Evolutionary conservation across 2,797 vertebrate genomes (phyloP), one percentile per base, ranked within the genome.

Genomic region (Smutsia temminckii): DNA sequence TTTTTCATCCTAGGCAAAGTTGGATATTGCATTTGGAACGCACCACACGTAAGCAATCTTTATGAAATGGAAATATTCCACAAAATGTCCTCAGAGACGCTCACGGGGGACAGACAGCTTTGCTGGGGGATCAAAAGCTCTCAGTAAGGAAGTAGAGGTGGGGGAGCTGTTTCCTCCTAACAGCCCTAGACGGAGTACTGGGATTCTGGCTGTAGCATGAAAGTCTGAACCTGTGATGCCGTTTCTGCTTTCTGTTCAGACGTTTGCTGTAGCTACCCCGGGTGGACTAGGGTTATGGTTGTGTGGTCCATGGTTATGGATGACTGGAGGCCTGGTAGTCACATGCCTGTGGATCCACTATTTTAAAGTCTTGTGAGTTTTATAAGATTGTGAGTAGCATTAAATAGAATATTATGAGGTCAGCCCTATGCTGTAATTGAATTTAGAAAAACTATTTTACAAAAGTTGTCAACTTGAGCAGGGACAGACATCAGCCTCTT

Each of bases 11-110:
- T 98, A 99, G 99, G 99, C 99, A 77, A 99, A 99, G 97, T 98
- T 99, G 98, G 99, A 99, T 97, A 99, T 99, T 97, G 99, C 99
- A 5, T 99, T 99, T 98, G 99, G 99, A 98, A 99, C 99, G 83
- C 99, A 99, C 95, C 99, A 99, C 97, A 99, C 99, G 99, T 99
- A 99, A 99, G 99, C 98, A 96, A 69, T 83, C 84, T 64, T 74
- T 92, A 6, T 75, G 57, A 91, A 92, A 46, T 74, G 49, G 64
- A 46, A 46, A 46, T 49, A 2, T 66, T 92, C 42, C 14, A 2
- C 37, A 46, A n/a, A 93, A 72, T 55, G 3, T 17, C 25, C 42
- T 71, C 42, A n/a, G 23, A 77, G 49, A 49, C n/a, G n/a, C 49
- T 80, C 25, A 8, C 0, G 3, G 66, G 37, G 42, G 75, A n/a